Percentiles rank a stretch among this genome's conserved stretches.
Evolutionary conservation across 2,113 vertebrate species (phyloP).

Genomic region (Chaetorhynchus papuensis): DNA sequence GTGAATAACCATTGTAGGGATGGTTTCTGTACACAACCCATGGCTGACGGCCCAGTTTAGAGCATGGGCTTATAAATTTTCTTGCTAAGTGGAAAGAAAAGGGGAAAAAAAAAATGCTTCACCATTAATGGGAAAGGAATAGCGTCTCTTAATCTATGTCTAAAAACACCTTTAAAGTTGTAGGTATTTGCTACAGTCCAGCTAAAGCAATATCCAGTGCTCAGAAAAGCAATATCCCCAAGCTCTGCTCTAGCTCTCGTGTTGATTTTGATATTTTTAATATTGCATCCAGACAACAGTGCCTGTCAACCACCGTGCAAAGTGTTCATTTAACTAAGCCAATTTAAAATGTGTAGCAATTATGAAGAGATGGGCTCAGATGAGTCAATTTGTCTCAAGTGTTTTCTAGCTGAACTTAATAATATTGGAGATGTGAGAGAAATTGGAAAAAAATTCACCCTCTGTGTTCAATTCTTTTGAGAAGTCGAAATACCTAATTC

Average conservation of each 20-base stretch:
- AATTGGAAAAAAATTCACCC: conserved; percentile 43
- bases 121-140: neutral
- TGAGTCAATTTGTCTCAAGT: conserved; percentile 47
- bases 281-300: neutral
- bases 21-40: neutral
- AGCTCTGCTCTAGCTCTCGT: neutral
- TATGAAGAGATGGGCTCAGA: conserved; percentile 48
- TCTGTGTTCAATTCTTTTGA: conserved; percentile 54
- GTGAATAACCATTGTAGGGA: neutral
- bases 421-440: conserved; percentile 38
- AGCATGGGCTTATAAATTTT: neutral
- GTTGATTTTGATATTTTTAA: conserved; percentile 42
- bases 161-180: neutral
- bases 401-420: conserved; percentile 55
- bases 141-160: neutral
- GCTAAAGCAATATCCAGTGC: neutral
- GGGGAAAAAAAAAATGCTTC: neutral
- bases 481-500: conserved; percentile 62
- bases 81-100: neutral
- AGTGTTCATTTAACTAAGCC: conserved; percentile 41
- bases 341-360: conserved; percentile 50
- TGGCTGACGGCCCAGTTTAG: neutral
- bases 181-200: neutral
- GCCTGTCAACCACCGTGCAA: neutral
- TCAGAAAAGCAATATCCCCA: neutral